phyloP scores from a whole-genome alignment of 2,797 vertebrate genomes.

The Cuniculus paca region DNA sequence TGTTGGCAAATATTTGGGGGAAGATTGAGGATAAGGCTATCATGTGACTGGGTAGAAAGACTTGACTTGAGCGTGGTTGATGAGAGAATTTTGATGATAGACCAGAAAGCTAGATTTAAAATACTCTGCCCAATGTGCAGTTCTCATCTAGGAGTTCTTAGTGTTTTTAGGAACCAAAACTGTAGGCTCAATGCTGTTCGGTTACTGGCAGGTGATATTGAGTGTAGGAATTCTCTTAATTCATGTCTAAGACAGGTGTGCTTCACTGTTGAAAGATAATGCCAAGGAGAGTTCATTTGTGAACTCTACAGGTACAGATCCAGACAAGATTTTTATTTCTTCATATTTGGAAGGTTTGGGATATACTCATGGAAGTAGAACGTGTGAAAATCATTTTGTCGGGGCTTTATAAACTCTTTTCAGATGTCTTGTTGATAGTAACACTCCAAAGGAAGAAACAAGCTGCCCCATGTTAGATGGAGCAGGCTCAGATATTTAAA shows the following conservation, averaged over 20 bases:
- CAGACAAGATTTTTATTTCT: constrained; percentile 43
- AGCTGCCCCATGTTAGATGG: background rate
- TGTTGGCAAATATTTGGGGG: constrained; percentile 17
- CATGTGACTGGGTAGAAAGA: background rate
- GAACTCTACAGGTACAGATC: background rate
- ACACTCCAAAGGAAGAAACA: background rate
- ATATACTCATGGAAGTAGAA: background rate
- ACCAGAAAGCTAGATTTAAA: constrained; percentile 11
- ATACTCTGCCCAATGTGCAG: background rate
- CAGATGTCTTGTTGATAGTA: constrained; percentile 14
- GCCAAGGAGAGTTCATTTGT: constrained; percentile 40
- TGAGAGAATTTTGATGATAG: constrained; percentile 5
- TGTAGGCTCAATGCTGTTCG: background rate
- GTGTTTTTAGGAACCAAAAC: background rate
- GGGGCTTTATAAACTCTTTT: constrained; percentile 54
- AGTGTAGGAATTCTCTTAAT: background rate
- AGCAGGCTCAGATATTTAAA: background rate
- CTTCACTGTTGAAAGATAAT: constrained; percentile 39
- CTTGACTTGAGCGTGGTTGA: background rate
- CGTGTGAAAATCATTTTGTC: background rate
- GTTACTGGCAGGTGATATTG: background rate
- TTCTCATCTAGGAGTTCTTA: background rate
- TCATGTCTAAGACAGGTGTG: background rate
- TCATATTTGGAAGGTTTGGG: constrained; percentile 50
- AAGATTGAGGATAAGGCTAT: background rate